phyloP scores from a whole-genome alignment of 2,797 vertebrate genomes.

The Sitta carolinensis region DNA sequence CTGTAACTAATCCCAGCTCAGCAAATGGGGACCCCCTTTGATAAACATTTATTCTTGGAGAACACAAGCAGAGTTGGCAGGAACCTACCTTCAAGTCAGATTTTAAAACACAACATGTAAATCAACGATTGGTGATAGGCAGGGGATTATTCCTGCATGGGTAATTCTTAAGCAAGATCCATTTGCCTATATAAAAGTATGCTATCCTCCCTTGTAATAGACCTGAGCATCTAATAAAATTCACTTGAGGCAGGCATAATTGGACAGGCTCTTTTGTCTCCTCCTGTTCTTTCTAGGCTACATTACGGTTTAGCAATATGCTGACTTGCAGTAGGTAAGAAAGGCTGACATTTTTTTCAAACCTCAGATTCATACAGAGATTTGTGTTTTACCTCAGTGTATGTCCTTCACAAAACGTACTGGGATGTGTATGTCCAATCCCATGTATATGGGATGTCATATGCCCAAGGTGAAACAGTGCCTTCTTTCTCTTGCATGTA shows the following conservation, averaged over 20 bases:
- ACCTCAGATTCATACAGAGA: background rate
- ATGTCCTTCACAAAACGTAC: background rate
- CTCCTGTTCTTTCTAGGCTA: background rate
- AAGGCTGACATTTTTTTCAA: background rate
- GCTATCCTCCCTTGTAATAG: background rate
- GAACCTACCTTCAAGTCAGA: background rate
- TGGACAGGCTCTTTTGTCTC: background rate
- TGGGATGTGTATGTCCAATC: background rate
- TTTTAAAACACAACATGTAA: constrained; percentile 17
- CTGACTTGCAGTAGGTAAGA: background rate
- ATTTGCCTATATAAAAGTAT: background rate
- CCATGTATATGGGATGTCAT: background rate
- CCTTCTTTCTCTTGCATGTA: background rate
- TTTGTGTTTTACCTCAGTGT: background rate
- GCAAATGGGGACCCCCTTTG: background rate
- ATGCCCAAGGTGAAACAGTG: background rate
- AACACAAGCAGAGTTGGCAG: background rate
- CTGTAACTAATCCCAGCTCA: constrained; percentile 7
- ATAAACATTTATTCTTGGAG: constrained; percentile 36
- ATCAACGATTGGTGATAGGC: background rate
- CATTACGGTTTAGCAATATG: background rate
- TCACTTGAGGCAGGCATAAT: constrained; percentile 10
- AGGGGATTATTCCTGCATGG: constrained; percentile 20
- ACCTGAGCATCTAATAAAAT: background rate
- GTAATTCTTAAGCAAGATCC: background rate